Evolutionary conservation across 2,113 vertebrate species (phyloP), one percentile per base, ranked within the genome.

Genomic region (Limnothrissa miodon): DNA sequence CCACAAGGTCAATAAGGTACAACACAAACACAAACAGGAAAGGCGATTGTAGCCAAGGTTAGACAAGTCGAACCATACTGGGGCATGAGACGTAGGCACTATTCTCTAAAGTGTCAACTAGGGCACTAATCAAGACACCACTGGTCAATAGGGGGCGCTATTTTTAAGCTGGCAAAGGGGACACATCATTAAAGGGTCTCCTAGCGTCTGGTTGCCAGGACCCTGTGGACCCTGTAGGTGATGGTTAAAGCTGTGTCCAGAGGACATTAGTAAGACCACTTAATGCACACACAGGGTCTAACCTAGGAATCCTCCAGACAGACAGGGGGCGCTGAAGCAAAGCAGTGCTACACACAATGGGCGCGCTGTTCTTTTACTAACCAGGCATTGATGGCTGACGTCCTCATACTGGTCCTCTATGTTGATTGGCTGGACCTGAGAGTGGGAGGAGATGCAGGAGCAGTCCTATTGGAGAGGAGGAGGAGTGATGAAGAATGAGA

Each of bases 381-480:
- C 98, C 97, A 95, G 93, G 88, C 92, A 93, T 83, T 96, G 95
- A 89, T 91, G 95, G 90, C 93, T 89, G 90, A 94, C 95, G 92
- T 93, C 95, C 89, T 96, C 96, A 90, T 96, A 97, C 62, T 93
- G 93, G 84, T 97, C 96, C 91, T 97, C 96, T 91, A 94, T 92
- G 93, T 93, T 95, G 91, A 99, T 93, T 82, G 96, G 91, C 95
- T 97, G 97, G 93, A 99, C 96, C 89, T 93, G 95, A 88, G 97
- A 95, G 91, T 96, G 95, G 86, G 96, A 96, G 85, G 97, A 96
- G 95, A 98, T 95, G 90, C 97, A 99, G 95, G 96, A 97, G 94
- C 98, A 99, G 93, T 98, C 97, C 98, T 99, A 86, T 88, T 87
- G 87, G 83, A 87, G 88, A 87, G 85, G 51, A 81, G 80, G 45